Evolutionary conservation across 1,140 invertebrate species (phyloP), one percentile per base, ranked within the genome.

Genomic region (Drosophila leontia): DNA sequence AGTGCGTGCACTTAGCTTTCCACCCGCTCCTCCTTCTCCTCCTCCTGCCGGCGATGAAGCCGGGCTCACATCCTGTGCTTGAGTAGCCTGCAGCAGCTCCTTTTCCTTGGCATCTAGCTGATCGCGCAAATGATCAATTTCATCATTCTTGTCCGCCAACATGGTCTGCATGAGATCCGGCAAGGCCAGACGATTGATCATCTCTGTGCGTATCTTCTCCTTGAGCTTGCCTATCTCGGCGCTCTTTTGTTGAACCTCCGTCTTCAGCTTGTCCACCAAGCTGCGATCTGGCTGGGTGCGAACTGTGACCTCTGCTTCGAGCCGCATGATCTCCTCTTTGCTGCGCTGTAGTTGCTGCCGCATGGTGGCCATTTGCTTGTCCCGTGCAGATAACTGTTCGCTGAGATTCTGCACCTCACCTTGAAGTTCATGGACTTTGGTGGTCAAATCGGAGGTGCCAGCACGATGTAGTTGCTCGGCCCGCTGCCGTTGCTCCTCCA

Each of bases 401-500:
- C 93, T 93, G 12, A 96, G 80, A 44, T 92, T 80, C 74, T 93
- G 93, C 75, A 95, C 82, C 91, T 95, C 94, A 83, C 80, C 92
- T 65, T 94, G 93, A 5, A 95, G 93, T 82, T 96, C 96, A 82
- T 96, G 95, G 44, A 96, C 93, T 35, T 95, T 94, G n/a, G 95
- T 93, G 78, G 95, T 94, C 3, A 97, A 93, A 37, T 95, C 94
- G 1, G 94, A 94, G 41, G 95, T 96, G 29, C 94, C 95, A 74
- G 95, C 94, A 74, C 95, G 94, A 68, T 96, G 95, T 11, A 95
- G 94, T 65, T 96, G 95, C 59, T 96, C 96, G 1, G 95, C 96
- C 47, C 95, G 95, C 75, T 95, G 94, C 8, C 96, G 94, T 78
- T 97, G 96, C 77, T 96, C 96, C 90, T 97, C 96, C 37, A 98